Evolutionary conservation across 2,113 vertebrate species (phyloP), one percentile per base, ranked within the genome.

Genomic region (Labeo rohita): DNA sequence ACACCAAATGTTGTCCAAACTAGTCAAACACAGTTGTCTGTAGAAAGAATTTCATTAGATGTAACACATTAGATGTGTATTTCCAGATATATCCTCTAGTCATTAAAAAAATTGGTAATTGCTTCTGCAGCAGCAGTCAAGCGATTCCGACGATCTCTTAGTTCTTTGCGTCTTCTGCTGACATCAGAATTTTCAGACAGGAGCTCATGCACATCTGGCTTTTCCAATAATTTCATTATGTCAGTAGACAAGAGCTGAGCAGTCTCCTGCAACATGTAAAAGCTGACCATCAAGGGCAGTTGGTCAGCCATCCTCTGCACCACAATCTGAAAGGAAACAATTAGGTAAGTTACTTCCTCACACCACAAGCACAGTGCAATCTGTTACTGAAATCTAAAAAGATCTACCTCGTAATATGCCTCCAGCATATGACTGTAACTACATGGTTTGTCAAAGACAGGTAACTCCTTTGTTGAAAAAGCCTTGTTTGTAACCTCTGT

Each of bases 271-370:
- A 90, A 28, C 83, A 91, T 80, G 88, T 87, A 90, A 85, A 79
- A 85, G 0, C 21, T 56, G 77, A 89, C 89, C 81, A 91, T 52
- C 89, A 91, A 84, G 61, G 89, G 89, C 9, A 91, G 49, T 85
- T 90, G 88, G 56, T 91, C 91, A 34, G 91, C 75, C 66, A 90
- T 49, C 2, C 91, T 84, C 83, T 90, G 87, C n/a, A 84, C 54
- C 1, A 90, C 74, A 3, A 91, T 89, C 91, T 91, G 83, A 13
- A 8, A 75, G 2, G n/a, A 74, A 59, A 3, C 0, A 21, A 21
- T 8, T 8, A 56, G 54, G 18, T 3, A 59, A 59, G 18, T 59
- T n/a, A 59, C 18, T 0, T 59, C 56, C 18, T 9, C 18, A 59
- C 54, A 47, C 6, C 47, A 47, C 47, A 47, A 47, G 8, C 47